These are phyloP conservation scores for Siphonodentalium dalli DNA, from an alignment of 2,888 invertebrate species.

Conservation along the genomic window DNA sequence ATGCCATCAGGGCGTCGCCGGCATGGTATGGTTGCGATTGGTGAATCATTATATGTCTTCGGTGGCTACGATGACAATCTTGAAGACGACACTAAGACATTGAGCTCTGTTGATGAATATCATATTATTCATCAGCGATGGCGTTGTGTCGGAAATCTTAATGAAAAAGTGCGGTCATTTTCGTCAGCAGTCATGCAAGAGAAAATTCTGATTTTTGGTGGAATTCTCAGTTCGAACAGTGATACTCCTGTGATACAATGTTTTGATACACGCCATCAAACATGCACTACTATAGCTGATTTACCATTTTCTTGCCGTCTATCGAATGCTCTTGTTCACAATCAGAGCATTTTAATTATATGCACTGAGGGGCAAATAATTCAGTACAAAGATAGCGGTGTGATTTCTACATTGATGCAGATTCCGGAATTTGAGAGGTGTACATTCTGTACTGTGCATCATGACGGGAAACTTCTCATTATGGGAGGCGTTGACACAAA, in stretches of 20 bases:
- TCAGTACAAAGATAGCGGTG: conserved; percentile 17
- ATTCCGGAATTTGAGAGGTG: conserved; percentile 31
- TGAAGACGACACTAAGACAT: conserved; percentile 30
- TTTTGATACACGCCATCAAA: conserved; percentile 32
- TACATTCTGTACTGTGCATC: conserved; percentile 32
- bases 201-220: conserved; percentile 39
- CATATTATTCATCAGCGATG: conserved; percentile 29
- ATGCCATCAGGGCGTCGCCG: conserved; percentile 36
- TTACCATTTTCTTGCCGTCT: conserved; percentile 28
- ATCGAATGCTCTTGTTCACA: conserved; percentile 16
- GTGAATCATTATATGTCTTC: conserved; percentile 33
- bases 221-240: conserved; percentile 28
- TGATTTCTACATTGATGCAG: conserved; percentile 16
- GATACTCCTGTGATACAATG: conserved; percentile 32
- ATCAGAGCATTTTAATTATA: conserved; percentile 27
- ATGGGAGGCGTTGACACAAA: conserved; percentile 32
- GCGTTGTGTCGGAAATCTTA: conserved; percentile 33
- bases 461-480: conserved; percentile 26
- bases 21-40: conserved; percentile 38
- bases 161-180: conserved; percentile 31
- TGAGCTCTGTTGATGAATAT: conserved; percentile 34
- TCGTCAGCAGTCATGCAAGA: conserved; percentile 33
- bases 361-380: conserved; percentile 34
- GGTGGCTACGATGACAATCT: conserved; percentile 40
- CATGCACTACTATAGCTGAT: conserved; percentile 24